Evolutionary conservation across 2,113 vertebrate species (phyloP), one percentile per base, ranked within the genome.

Genomic region (Periophthalmus modestus): DNA sequence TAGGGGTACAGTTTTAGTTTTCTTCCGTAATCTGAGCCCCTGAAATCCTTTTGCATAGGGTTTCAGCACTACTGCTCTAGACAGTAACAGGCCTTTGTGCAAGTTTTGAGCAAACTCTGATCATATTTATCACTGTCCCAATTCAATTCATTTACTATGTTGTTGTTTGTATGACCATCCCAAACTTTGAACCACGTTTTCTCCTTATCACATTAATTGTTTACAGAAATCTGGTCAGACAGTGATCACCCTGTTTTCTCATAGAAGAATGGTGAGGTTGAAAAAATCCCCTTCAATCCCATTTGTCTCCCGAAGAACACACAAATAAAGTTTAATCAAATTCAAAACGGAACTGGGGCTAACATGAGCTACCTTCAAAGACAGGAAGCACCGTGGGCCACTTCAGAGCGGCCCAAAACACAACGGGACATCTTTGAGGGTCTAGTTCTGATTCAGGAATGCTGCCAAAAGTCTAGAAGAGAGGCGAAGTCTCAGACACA

Each of bases 401-500:
- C 48, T 80, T 18, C 33, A 73, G 69, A 73, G 28, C 72, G n/a
- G 47, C 58, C 66, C 21, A 70, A 68, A 19, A 73, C 71, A 70
- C 65, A 69, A 36, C 58, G 19, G 57, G 70, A 39, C 52, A 63
- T 67, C 62, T 85, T 82, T 88, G 78, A 80, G 78, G 78, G 63
- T 67, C 14, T 23, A 66, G 23, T 13, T 24, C 46, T 48, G 39
- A 24, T 67, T 48, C 21, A 69, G 77, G 72, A 79, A 58, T 67
- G n/a, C 69, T 55, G 71, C 75, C 69, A 74, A 79, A 68, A 66
- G 14, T 43, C 65, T 34, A 68, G 36, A 18, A 24, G 68, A 66
- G 79, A 86, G 74, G 73, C 85, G 82, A 68, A 15, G 70, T 78
- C 73, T 70, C 33, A 78, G 76, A 82, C 80, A 69, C 61, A 69